phyloP scores from a whole-genome alignment of 1,140 invertebrate species.

The Lordiphosa clarofinis region DNA sequence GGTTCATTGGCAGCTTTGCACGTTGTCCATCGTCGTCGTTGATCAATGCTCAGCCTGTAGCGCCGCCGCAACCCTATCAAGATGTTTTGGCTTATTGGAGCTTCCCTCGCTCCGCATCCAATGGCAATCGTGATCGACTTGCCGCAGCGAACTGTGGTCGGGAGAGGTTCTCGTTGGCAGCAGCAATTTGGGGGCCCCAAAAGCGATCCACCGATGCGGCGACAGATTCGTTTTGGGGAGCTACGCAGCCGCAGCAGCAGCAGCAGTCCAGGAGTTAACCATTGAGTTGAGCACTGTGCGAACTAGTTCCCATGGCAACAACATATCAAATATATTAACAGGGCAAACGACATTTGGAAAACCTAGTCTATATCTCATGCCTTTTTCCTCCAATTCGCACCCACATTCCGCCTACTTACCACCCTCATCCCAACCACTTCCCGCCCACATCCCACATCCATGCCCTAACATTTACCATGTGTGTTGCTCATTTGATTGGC shows the following conservation, averaged over 20 bases:
- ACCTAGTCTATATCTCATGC: too few relatives aligned
- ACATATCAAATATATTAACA: too few relatives aligned
- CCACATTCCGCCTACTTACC: too few relatives aligned
- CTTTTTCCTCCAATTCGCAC: too few relatives aligned
- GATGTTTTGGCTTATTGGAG: constrained; percentile 43
- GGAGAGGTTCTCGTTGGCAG: constrained; percentile 8
- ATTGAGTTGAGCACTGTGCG: constrained; percentile 4
- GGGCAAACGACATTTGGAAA: too few relatives aligned
- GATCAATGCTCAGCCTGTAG: constrained; percentile 68
- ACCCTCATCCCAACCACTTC: too few relatives aligned
- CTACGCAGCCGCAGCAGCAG: constrained; percentile 36
- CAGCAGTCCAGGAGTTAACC: neutral
- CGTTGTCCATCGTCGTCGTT: constrained; percentile 55
- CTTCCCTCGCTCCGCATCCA: neutral
- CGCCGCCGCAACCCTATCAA: constrained; percentile 69
- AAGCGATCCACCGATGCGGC: constrained; percentile 54
- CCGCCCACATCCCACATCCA: too few relatives aligned
- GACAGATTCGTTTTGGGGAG: constrained; percentile 71
- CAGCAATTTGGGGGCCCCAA: constrained; percentile 15
- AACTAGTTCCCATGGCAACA: neutral
- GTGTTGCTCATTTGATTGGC: too few relatives aligned
- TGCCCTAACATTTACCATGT: too few relatives aligned
- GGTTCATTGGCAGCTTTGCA: constrained; percentile 74
- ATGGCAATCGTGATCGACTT: constrained; percentile 62
- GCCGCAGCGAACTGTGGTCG: too few relatives aligned